Evolutionary conservation across 1,140 invertebrate species (phyloP).

Genomic region (Atta texana): DNA sequence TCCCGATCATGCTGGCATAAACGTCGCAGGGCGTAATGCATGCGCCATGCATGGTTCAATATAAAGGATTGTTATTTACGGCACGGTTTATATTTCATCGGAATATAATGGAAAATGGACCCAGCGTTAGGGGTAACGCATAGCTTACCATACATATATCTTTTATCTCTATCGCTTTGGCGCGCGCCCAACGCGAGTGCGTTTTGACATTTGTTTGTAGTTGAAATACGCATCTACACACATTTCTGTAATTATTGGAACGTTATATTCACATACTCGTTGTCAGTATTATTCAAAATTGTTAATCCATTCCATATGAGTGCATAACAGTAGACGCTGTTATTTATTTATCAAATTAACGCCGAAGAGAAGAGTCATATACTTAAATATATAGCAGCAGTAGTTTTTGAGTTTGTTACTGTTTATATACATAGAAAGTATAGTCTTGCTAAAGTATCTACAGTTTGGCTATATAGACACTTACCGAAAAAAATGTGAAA

Average conservation of each 20-base stretch:
- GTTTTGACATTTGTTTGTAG: conserved; percentile 72
- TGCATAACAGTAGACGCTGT: not conserved
- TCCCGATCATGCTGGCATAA: conserved; percentile 64
- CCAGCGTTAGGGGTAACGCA: conserved; percentile 69
- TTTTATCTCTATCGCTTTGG: conserved; percentile 67
- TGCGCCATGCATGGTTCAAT: conserved; percentile 62
- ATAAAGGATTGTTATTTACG: conserved; percentile 79
- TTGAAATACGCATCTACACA: conserved; percentile 69
- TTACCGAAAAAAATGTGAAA: too few species aligned
- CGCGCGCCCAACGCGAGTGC: conserved; percentile 56
- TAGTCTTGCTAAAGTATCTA: too few species aligned
- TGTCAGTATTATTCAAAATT: conserved; percentile 57
- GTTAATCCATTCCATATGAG: conserved; percentile 54
- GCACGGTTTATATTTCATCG: conserved; percentile 77
- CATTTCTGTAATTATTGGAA: conserved; percentile 70
- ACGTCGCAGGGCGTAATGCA: conserved; percentile 2
- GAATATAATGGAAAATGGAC: conserved; percentile 78
- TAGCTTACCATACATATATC: conserved; percentile 56
- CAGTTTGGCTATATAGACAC: too few species aligned
- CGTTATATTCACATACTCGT: conserved; percentile 51
- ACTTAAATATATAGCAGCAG: not conserved
- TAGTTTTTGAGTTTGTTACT: too few species aligned
- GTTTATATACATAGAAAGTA: too few species aligned
- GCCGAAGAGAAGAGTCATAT: too few species aligned
- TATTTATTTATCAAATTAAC: conserved; percentile 28